Percentiles rank a stretch among this genome's conserved stretches.
Conservation (phyloP, 2,888 invertebrate species). For the Gastracanthus pulcherrimus region DNA sequence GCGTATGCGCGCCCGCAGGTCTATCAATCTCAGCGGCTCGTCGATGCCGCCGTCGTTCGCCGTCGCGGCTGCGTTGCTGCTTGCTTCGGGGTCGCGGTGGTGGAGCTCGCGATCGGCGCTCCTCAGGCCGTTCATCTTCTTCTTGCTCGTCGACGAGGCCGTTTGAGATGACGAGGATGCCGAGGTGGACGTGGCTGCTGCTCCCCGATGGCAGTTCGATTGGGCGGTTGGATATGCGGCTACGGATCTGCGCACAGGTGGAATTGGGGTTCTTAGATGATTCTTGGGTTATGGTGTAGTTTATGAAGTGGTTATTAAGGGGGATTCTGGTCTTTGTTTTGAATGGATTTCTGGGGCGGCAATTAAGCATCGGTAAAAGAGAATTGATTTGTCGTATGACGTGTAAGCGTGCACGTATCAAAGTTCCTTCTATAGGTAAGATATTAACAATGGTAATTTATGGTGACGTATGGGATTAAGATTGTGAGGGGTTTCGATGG, state of each 20-base stretch:
- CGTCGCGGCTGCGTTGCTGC: not conserved
- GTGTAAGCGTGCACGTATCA: no score
- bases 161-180: not conserved
- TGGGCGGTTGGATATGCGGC: slow-evolving; percentile 10
- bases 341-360: no score
- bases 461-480: no score
- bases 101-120: not conserved
- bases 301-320: no score
- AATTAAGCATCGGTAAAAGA: no score
- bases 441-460: no score
- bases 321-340: no score
- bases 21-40: not conserved
- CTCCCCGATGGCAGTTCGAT: slow-evolving; percentile 36
- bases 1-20: slow-evolving; percentile 47
- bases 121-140: slow-evolving; percentile 14
- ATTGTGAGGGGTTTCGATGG: no score
- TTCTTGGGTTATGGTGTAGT: no score
- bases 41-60: not conserved
- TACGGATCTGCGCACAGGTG: slow-evolving; percentile 27
- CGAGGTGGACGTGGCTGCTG: not conserved
- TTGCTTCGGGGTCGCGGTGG: not conserved
- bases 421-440: no score
- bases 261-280: not conserved
- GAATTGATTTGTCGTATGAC: no score
- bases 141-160: no score